Percentiles rank a stretch among this genome's conserved stretches.
phyloP scores from a whole-genome alignment of 2,888 invertebrate genomes.

The Habroteleia sp. region DNA sequence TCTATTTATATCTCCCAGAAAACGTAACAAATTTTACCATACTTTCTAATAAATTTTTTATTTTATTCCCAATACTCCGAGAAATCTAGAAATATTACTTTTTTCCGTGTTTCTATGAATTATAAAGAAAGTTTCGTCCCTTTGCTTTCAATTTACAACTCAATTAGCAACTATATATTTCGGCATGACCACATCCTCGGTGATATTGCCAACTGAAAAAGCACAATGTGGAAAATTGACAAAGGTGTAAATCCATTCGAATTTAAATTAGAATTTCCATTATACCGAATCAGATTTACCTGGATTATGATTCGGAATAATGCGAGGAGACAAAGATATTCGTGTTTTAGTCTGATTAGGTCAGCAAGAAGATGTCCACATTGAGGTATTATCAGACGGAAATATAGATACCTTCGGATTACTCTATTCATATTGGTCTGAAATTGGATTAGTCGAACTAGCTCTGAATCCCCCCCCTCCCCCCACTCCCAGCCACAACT shows the following conservation, averaged over 20 bases:
- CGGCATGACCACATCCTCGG: neutral
- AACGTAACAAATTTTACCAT: too few species aligned
- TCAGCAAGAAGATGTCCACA: slow-evolving; percentile 56
- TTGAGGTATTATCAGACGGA: slow-evolving; percentile 59
- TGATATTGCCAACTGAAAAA: too few species aligned
- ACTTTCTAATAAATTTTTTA: too few species aligned
- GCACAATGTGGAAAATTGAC: neutral
- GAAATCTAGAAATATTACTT: too few species aligned
- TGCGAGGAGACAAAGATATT: slow-evolving; percentile 31
- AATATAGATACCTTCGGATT: slow-evolving; percentile 54
- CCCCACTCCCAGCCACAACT: slow-evolving; percentile 22
- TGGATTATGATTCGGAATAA: slow-evolving; percentile 44
- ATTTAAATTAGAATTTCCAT: slow-evolving; percentile 22
- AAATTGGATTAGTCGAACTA: slow-evolving; percentile 50
- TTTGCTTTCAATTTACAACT: too few species aligned
- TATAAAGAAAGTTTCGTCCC: too few species aligned
- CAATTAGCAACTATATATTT: too few species aligned
- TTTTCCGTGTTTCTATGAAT: too few species aligned
- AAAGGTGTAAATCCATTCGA: neutral
- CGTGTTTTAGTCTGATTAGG: slow-evolving; percentile 59
- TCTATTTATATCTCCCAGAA: too few species aligned
- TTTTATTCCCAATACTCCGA: too few species aligned
- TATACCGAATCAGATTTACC: slow-evolving; percentile 20
- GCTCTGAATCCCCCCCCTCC: slow-evolving; percentile 10
- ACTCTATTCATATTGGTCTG: slow-evolving; percentile 57